Conservation (phyloP, 2,888 invertebrate genomes). For the Hypsopygia costalis region DNA sequence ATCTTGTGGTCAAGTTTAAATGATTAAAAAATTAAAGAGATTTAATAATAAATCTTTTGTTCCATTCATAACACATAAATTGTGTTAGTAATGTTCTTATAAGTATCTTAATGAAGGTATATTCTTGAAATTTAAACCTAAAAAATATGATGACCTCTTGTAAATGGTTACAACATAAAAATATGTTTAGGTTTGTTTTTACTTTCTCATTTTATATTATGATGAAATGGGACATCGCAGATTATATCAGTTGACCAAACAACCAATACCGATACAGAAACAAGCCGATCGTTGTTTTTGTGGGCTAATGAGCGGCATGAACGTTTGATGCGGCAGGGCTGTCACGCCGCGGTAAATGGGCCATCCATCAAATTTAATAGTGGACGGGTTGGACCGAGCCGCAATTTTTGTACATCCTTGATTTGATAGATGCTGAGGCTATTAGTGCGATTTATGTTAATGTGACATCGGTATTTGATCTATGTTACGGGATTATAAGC, state of each 20-base stretch:
- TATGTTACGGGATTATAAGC: background rate
- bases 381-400: slow-evolving; percentile 7
- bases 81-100: too few species aligned
- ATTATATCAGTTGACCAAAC: background rate
- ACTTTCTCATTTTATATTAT: too few species aligned
- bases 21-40: too few species aligned
- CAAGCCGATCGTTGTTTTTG: slow-evolving; percentile 24
- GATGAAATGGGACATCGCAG: too few species aligned
- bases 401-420: slow-evolving; percentile 13
- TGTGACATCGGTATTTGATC: background rate
- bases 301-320: slow-evolving; percentile 44
- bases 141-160: too few species aligned
- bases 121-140: too few species aligned
- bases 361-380: slow-evolving; percentile 58
- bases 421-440: slow-evolving; percentile 25
- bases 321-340: slow-evolving; percentile 48
- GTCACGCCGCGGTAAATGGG: slow-evolving; percentile 39
- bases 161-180: too few species aligned
- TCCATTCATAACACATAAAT: too few species aligned
- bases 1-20: too few species aligned
- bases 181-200: too few species aligned
- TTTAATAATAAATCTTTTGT: too few species aligned
- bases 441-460: slow-evolving; percentile 3
- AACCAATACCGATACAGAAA: slow-evolving; percentile 11
- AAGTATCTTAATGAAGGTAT: too few species aligned